phyloP scores from a whole-genome alignment of 2,888 invertebrate species.

The Thymelicus sylvestris region DNA sequence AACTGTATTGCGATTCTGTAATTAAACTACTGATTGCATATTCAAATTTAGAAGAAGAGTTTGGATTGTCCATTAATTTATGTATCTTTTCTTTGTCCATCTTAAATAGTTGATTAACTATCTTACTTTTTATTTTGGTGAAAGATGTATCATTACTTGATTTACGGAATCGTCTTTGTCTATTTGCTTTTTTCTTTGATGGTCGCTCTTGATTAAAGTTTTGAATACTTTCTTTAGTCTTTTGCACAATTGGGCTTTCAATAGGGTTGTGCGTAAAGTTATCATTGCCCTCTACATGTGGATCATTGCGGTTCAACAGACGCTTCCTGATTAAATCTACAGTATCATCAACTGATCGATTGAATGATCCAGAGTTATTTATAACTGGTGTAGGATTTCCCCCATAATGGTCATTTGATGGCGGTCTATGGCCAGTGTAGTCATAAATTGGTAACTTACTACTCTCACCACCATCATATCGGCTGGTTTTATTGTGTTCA shows the following conservation, averaged over 20 bases:
- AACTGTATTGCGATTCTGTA: conserved; percentile 79
- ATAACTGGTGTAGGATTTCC: conserved; percentile 58
- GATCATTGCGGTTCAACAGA: conserved; percentile 67
- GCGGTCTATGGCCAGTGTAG: conserved; percentile 73
- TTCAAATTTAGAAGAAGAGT: conserved; percentile 80
- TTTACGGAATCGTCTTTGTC: conserved; percentile 56
- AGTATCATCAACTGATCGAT: conserved; percentile 74
- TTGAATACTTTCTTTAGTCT: conserved; percentile 42
- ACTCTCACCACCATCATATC: conserved; percentile 52
- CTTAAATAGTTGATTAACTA: conserved; percentile 78
- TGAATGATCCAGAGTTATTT: conserved; percentile 71
- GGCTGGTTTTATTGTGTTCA: conserved; percentile 50
- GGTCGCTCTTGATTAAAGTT: conserved; percentile 57
- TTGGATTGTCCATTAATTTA: conserved; percentile 78
- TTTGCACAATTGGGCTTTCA: conserved; percentile 47
- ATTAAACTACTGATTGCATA: conserved; percentile 79
- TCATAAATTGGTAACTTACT: conserved; percentile 54
- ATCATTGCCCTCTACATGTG: conserved; percentile 50
- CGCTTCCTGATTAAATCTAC: conserved; percentile 73
- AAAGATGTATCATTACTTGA: conserved; percentile 60
- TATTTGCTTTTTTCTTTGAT: conserved; percentile 58
- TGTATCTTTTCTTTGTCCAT: conserved; percentile 81
- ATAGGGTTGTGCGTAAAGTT: conserved; percentile 45
- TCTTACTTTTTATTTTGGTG: conserved; percentile 74
- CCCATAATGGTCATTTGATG: conserved; percentile 76